Evolutionary conservation across 2,797 vertebrate species (phyloP).

Genomic region (Pterois miles): DNA sequence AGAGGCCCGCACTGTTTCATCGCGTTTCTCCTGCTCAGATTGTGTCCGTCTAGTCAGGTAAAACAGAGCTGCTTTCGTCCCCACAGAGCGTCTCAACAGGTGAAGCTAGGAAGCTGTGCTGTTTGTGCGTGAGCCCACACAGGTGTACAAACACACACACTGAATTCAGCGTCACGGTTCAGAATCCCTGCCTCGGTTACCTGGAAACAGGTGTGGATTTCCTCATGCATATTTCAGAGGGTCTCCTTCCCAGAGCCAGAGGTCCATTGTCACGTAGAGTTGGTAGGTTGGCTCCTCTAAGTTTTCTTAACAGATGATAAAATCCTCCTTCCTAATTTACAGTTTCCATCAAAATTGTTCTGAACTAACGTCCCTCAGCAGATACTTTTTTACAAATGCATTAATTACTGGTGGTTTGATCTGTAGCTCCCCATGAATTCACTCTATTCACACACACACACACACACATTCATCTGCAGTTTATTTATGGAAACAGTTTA

Average conservation of each 20-base stretch:
- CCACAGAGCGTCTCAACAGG: slow-evolving; percentile 56
- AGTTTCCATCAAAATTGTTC: neutral
- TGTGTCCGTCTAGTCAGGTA: slow-evolving; percentile 29
- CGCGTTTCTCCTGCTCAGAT: slow-evolving; percentile 26
- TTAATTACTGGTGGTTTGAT: neutral
- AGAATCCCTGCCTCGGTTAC: slow-evolving; percentile 83
- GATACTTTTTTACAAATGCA: neutral
- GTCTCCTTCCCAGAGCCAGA: slow-evolving; percentile 74
- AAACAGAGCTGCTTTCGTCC: slow-evolving; percentile 43
- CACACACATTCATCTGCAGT: neutral
- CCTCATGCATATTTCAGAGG: slow-evolving; percentile 86
- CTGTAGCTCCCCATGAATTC: neutral
- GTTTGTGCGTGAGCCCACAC: slow-evolving; percentile 27
- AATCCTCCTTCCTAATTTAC: neutral
- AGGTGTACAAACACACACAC: slow-evolving; percentile 29
- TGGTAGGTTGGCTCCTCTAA: slow-evolving; percentile 65
- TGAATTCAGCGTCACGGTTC: slow-evolving; percentile 66
- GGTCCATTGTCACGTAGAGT: slow-evolving; percentile 76
- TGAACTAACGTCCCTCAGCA: neutral
- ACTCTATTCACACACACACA: neutral
- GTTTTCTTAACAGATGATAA: neutral
- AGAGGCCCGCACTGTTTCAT: slow-evolving; percentile 56
- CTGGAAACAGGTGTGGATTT: slow-evolving; percentile 88
- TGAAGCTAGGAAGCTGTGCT: slow-evolving; percentile 49
- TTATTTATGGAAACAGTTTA: slow-evolving; percentile 26